Conservation (phyloP, 2,797 vertebrate genomes). For the Tapera naevia region DNA sequence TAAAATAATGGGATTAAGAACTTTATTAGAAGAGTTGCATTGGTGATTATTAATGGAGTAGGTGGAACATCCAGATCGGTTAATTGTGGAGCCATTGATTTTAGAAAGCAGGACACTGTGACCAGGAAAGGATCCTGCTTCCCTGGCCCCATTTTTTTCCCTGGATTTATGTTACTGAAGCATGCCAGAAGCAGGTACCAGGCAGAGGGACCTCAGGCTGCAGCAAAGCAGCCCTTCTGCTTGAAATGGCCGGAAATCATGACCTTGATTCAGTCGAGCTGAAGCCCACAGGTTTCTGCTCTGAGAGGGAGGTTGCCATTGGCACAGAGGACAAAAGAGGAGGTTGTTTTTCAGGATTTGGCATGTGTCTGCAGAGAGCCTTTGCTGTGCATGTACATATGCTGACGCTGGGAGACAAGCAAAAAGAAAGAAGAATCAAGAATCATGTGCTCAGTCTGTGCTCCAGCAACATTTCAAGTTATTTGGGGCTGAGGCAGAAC, state of each 20-base stretch:
- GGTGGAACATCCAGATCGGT: neutral
- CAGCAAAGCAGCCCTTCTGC: neutral
- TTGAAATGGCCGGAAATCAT: neutral
- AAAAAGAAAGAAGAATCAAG: neutral
- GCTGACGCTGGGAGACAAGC: neutral
- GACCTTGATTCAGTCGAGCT: neutral
- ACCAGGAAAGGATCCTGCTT: neutral
- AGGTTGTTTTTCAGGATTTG: neutral
- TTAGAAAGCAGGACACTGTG: neutral
- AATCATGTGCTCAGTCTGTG: neutral
- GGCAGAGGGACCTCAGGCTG: neutral
- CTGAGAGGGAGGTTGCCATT: neutral
- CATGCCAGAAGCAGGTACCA: neutral
- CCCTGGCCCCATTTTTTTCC: neutral
- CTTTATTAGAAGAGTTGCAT: neutral
- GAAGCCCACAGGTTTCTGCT: neutral
- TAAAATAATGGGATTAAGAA: constrained; percentile 42
- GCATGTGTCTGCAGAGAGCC: neutral
- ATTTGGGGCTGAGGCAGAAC: neutral
- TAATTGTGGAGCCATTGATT: neutral
- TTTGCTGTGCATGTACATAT: neutral
- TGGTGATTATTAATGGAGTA: constrained; percentile 22
- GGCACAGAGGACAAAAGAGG: neutral
- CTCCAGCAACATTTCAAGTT: neutral
- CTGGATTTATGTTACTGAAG: neutral